Evolutionary conservation across 2,113 vertebrate species (phyloP).

Genomic region (Microcebus jonahi): DNA sequence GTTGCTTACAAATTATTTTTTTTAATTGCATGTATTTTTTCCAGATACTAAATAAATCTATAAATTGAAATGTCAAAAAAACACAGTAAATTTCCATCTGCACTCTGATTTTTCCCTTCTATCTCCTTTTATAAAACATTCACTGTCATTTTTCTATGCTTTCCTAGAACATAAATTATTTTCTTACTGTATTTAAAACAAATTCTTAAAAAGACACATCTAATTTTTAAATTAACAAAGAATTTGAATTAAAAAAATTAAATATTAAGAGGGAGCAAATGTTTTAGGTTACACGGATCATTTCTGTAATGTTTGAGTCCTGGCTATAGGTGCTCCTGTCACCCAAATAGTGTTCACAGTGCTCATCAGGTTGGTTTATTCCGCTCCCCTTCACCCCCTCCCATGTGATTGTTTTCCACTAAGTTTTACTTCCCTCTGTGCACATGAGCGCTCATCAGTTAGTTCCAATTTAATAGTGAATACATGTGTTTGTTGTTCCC

Average conservation of each 20-base stretch:
- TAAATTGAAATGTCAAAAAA: background rate
- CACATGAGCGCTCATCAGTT: too few species aligned
- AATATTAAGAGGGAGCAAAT: too few species aligned
- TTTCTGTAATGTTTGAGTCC: too few species aligned
- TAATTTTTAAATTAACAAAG: background rate
- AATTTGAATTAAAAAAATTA: background rate
- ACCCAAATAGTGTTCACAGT: too few species aligned
- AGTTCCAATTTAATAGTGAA: too few species aligned
- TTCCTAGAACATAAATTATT: background rate
- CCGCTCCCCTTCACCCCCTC: too few species aligned
- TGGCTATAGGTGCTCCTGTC: too few species aligned
- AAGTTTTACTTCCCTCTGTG: too few species aligned
- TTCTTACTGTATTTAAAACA: background rate
- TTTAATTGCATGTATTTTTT: background rate
- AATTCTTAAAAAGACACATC: background rate
- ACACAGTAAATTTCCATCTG: background rate
- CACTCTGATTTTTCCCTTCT: fast-evolving
- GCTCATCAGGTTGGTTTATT: too few species aligned
- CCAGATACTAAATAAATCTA: background rate
- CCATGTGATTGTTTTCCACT: too few species aligned
- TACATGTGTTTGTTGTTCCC: too few species aligned
- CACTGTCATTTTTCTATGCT: background rate
- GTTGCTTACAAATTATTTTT: background rate
- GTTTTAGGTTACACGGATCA: too few species aligned
- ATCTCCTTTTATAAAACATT: background rate